These are phyloP conservation scores for Pectinophora gossypiella DNA, from an alignment of 1,140 invertebrate genomes.

Conservation along the genomic window DNA sequence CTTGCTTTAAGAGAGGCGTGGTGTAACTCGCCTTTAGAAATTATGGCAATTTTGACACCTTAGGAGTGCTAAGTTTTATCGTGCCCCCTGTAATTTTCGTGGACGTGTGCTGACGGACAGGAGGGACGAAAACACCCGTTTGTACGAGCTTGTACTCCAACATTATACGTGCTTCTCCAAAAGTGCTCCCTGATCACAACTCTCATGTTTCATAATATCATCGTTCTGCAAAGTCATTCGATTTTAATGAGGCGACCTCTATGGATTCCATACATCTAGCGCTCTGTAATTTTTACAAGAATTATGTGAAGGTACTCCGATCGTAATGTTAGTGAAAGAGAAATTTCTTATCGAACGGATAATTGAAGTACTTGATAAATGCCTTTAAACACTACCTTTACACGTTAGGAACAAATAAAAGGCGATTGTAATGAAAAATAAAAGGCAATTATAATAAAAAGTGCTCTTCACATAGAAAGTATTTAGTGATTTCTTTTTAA, in stretches of 20 bases:
- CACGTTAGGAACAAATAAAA: not conserved
- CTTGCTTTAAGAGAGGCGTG: conserved; percentile 57
- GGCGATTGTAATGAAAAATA: not conserved
- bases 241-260: conserved; percentile 55
- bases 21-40: conserved; percentile 51
- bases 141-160: conserved; percentile 15
- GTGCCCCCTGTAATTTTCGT: conserved; percentile 59
- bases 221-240: conserved; percentile 52
- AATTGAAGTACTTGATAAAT: not conserved
- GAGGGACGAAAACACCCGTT: conserved; percentile 24
- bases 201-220: conserved; percentile 64
- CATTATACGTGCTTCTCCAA: conserved; percentile 30
- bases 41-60: conserved; percentile 75
- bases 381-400: not conserved
- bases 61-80: conserved; percentile 62
- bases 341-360: not conserved
- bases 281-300: conserved; percentile 51
- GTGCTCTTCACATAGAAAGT: too few species aligned
- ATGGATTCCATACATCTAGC: conserved; percentile 33
- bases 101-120: conserved; percentile 43
- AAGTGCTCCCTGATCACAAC: conserved; percentile 42
- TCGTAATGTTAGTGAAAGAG: not conserved
- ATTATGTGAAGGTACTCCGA: conserved; percentile 6
- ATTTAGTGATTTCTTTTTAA: too few species aligned
- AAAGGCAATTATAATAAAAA: too few species aligned